These are phyloP conservation scores for Scelioninae gen. 2 DNA, from an alignment of 2,888 invertebrate species.

Conservation along the genomic window DNA sequence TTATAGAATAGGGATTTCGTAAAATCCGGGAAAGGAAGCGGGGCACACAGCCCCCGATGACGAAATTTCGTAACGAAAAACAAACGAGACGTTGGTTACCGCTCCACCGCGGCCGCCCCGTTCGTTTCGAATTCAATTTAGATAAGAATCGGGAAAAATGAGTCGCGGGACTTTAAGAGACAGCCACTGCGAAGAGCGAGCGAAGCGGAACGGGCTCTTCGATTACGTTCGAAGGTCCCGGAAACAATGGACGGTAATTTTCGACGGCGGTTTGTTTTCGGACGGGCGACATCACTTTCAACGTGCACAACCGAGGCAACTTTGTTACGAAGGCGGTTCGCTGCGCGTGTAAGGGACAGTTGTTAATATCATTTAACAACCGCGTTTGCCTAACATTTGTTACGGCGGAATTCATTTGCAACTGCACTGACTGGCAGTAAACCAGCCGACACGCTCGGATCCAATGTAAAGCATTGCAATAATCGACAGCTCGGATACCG, in stretches of 20 bases:
- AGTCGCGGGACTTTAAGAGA: constrained; percentile 48
- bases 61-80: constrained; percentile 56
- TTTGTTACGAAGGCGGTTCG: neutral
- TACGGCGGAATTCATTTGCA: too few relatives aligned
- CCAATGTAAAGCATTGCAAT: too few relatives aligned
- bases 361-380: too few relatives aligned
- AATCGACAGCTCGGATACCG: too few relatives aligned
- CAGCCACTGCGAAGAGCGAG: constrained; percentile 42
- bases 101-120: constrained; percentile 44
- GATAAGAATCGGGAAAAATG: constrained; percentile 58
- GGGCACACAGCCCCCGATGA: too few relatives aligned
- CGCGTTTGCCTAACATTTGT: too few relatives aligned
- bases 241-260: constrained; percentile 38
- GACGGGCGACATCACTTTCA: neutral
- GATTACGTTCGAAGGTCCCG: constrained; percentile 41
- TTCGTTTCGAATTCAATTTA: constrained; percentile 60
- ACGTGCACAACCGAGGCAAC: constrained; percentile 8
- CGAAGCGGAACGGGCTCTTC: constrained; percentile 18
- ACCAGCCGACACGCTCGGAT: too few relatives aligned
- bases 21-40: too few relatives aligned
- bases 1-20: too few relatives aligned
- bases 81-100: constrained; percentile 48
- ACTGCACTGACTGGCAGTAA: too few relatives aligned
- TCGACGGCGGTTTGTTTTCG: constrained; percentile 1
- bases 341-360: too few relatives aligned